Conservation (phyloP, 2,797 vertebrate genomes). For the Champsocephalus esox region DNA sequence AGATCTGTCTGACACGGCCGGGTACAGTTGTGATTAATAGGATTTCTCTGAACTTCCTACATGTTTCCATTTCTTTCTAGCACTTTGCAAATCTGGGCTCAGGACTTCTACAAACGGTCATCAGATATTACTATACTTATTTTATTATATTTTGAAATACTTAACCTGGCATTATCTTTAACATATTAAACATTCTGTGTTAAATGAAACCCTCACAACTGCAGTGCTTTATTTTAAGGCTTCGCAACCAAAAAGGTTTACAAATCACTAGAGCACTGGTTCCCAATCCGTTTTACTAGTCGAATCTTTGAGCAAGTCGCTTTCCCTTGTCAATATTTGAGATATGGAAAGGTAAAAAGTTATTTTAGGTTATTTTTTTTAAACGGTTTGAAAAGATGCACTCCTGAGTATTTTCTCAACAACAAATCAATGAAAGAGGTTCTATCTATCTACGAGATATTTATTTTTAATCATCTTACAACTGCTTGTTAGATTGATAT, state of each 20-base stretch:
- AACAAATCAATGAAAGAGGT: too few species aligned
- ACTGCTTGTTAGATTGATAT: neutral
- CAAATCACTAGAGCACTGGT: neutral
- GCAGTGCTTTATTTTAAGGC: neutral
- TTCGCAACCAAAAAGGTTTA: neutral
- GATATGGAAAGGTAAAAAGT: neutral
- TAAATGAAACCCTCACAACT: too few species aligned
- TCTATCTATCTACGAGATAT: too few species aligned
- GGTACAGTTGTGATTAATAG: neutral
- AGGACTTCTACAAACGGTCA: neutral
- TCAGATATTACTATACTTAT: neutral
- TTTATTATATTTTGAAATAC: neutral
- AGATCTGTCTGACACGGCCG: neutral
- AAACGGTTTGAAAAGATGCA: neutral
- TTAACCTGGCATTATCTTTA: neutral
- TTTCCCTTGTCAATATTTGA: neutral
- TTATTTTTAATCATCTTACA: neutral
- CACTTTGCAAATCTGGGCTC: neutral
- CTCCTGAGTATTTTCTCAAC: too few species aligned
- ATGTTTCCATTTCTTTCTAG: neutral
- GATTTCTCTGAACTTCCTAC: neutral
- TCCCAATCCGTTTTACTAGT: neutral
- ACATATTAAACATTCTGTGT: too few species aligned
- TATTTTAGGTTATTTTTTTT: neutral
- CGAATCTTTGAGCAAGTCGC: neutral